A percentile compares a stretch with the other conserved stretches of the same genome.
Conservation (phyloP, 2,797 vertebrate genomes). For the Protosalanx chinensis region DNA sequence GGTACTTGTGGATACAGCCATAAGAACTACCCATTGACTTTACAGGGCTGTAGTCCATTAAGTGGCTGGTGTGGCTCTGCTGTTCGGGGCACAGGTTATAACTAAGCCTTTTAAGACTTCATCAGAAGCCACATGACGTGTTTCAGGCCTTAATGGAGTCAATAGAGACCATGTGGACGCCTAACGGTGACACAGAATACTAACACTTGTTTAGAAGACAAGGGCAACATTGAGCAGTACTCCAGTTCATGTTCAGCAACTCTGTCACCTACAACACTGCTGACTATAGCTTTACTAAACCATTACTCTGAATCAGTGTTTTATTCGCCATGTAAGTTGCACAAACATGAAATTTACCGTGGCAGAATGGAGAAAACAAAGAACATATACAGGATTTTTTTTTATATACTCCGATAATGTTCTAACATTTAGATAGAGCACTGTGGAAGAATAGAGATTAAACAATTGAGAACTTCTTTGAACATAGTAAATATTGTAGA, state of each 20-base stretch:
- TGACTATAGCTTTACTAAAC: neutral
- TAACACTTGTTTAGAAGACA: too few species aligned
- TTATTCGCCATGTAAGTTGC: too few species aligned
- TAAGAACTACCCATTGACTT: conserved; percentile 53
- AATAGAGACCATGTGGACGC: conserved; percentile 54
- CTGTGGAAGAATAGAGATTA: too few species aligned
- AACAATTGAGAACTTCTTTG: too few species aligned
- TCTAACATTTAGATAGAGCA: neutral
- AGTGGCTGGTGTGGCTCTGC: conserved; percentile 50
- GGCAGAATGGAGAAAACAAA: too few species aligned
- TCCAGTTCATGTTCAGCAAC: neutral
- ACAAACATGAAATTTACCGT: too few species aligned
- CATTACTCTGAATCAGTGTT: too few species aligned
- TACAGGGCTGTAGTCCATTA: conserved; percentile 53
- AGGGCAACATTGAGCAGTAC: too few species aligned
- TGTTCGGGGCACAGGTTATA: conserved; percentile 36
- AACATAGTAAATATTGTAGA: too few species aligned
- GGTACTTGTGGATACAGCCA: conserved; percentile 30
- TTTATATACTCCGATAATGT: neutral
- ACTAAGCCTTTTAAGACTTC: conserved; percentile 48
- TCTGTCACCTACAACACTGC: neutral
- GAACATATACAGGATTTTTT: too few species aligned
- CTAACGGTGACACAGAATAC: neutral
- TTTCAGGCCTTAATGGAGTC: neutral
- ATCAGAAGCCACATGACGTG: conserved; percentile 32